Conservation (phyloP, 2,113 vertebrate species). For the Salvelinus namaycush region DNA sequence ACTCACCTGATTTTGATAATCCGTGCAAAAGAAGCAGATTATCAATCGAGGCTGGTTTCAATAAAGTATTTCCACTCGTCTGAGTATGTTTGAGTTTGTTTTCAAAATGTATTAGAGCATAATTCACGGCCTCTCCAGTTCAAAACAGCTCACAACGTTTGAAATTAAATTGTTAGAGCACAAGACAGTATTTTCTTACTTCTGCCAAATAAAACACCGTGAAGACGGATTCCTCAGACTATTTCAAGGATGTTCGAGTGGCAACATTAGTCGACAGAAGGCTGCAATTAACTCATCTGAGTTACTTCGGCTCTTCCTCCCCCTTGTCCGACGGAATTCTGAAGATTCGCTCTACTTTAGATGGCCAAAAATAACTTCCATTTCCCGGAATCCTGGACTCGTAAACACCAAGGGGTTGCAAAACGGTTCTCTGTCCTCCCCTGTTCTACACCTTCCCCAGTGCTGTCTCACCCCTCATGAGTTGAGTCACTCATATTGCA, state of each 20-base stretch:
- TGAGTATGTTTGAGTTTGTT: constrained; percentile 20
- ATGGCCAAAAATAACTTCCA: constrained; percentile 29
- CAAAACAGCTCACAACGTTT: not conserved
- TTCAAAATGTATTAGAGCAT: constrained; percentile 13
- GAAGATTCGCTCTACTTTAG: constrained; percentile 29
- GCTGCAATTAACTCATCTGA: constrained; percentile 18
- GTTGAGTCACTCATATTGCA: constrained; percentile 10
- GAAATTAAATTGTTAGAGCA: not conserved
- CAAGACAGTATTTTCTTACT: not conserved
- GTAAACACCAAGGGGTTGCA: not conserved
- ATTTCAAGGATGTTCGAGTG: not conserved
- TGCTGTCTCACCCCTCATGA: constrained; percentile 16
- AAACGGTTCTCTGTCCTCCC: constrained; percentile 6
- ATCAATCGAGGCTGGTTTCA: constrained; percentile 15
- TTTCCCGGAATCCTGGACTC: constrained; percentile 15
- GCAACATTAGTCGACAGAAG: not conserved
- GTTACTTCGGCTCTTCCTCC: constrained; percentile 19
- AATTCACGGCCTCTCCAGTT: not conserved
- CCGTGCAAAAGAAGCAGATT: not conserved
- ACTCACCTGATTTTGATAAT: constrained; percentile 27
- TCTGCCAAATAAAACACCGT: not conserved
- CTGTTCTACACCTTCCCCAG: constrained; percentile 2
- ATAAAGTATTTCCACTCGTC: constrained; percentile 31
- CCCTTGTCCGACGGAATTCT: constrained; percentile 14
- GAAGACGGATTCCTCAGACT: not conserved